Evolutionary conservation across 2,888 invertebrate genomes (phyloP).

Genomic region (Leptarthrus brevirostris): DNA sequence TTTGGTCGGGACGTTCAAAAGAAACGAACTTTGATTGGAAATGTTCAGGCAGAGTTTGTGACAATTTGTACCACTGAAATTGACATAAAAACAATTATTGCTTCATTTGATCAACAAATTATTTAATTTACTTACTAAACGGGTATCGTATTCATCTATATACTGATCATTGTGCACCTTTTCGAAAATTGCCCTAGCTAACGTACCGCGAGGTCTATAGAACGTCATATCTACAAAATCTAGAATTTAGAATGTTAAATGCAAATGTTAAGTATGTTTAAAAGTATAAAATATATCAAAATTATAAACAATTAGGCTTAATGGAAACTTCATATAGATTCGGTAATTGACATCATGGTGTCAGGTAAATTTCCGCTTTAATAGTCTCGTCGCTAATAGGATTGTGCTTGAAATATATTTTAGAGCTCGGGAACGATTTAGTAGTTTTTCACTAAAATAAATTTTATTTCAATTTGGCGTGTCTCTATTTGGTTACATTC

Average conservation of each 20-base stretch:
- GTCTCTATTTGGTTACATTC: no score
- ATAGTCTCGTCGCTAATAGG: no score
- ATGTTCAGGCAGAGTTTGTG: conserved; percentile 59
- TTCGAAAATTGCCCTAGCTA: conserved; percentile 65
- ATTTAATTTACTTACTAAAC: conserved; percentile 59
- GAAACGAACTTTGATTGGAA: conserved; percentile 64
- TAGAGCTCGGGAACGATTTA: no score
- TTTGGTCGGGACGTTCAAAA: conserved; percentile 62
- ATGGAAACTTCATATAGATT: no score
- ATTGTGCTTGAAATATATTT: no score
- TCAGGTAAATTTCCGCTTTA: no score
- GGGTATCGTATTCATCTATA: conserved; percentile 65
- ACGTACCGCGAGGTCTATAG: conserved; percentile 64
- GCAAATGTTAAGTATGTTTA: no score
- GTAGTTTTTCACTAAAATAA: no score
- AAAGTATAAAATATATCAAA: no score
- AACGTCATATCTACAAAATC: conserved; percentile 58
- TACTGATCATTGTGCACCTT: conserved; percentile 66
- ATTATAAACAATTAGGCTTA: no score
- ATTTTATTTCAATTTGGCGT: no score
- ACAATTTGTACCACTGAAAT: conserved; percentile 64
- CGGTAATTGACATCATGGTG: no score
- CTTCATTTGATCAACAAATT: neutral
- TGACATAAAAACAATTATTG: neutral
- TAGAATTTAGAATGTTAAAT: neutral